A percentile compares a stretch with the other conserved stretches of the same genome.
phyloP scores from a whole-genome alignment of 2,797 vertebrate species.

The Enteromius trimaculatus region DNA sequence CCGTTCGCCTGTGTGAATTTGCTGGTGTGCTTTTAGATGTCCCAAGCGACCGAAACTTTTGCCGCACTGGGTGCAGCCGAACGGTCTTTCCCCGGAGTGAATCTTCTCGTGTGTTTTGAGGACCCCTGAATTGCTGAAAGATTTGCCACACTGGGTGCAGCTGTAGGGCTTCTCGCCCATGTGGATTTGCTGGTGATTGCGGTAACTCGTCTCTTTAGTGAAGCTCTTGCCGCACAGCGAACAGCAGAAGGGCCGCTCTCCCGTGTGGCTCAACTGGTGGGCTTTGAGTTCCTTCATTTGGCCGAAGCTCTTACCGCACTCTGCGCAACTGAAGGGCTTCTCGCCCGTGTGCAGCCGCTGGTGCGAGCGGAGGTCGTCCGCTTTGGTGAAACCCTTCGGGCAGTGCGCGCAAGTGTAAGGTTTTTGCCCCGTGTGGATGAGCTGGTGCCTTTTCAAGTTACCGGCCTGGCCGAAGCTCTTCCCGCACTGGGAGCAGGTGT shows the following conservation, averaged over 20 bases:
- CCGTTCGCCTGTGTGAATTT: constrained; percentile 81
- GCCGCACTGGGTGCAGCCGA: constrained; percentile 81
- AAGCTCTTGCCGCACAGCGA: constrained; percentile 81
- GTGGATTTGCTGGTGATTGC: constrained; percentile 80
- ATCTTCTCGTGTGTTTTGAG: constrained; percentile 82
- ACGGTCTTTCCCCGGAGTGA: constrained; percentile 79
- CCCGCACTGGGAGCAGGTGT: constrained; percentile 81
- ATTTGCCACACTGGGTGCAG: constrained; percentile 79
- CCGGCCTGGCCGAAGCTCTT: constrained; percentile 84
- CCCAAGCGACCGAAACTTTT: constrained; percentile 83
- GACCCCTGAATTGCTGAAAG: constrained; percentile 80
- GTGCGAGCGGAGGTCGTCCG: constrained; percentile 81
- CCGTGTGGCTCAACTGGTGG: constrained; percentile 80
- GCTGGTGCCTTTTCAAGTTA: constrained; percentile 82
- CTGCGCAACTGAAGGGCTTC: constrained; percentile 76
- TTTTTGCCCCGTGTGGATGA: constrained; percentile 83
- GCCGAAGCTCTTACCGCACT: constrained; percentile 80
- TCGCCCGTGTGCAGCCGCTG: constrained; percentile 83
- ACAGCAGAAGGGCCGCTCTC: constrained; percentile 79
- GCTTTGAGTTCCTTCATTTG: constrained; percentile 82
- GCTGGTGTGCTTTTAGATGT: constrained; percentile 84
- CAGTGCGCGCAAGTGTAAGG: constrained; percentile 82
- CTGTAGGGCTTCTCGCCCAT: constrained; percentile 76
- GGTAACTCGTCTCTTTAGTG: constrained; percentile 79
- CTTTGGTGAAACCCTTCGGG: constrained; percentile 83